Percentiles rank a stretch among this genome's conserved stretches.
Evolutionary conservation across 2,888 invertebrate species (phyloP).

Genomic region (Melinaea menophilus): DNA sequence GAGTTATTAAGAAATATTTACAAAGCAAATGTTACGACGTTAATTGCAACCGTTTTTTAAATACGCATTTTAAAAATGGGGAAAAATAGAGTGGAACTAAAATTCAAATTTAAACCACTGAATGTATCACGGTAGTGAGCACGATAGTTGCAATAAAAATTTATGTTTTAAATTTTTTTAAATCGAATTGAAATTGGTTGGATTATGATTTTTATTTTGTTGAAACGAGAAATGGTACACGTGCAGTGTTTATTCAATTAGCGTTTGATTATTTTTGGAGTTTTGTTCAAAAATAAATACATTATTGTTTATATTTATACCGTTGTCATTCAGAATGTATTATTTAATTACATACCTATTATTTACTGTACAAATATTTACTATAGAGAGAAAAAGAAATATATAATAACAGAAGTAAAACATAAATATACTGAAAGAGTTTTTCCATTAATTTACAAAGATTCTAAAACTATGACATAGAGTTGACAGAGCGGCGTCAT

Average conservation of each 20-base stretch:
- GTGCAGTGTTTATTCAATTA: conserved; percentile 3
- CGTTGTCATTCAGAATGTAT: not conserved
- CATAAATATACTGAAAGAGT: too few relatives aligned
- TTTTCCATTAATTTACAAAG: too few relatives aligned
- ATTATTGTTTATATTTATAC: not conserved
- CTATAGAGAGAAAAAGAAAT: too few relatives aligned
- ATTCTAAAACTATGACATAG: too few relatives aligned
- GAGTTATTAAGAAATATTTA: not conserved
- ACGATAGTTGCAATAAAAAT: conserved; percentile 6
- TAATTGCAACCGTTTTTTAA: not conserved
- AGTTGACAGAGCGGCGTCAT: too few relatives aligned
- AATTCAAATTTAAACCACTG: conserved; percentile 1
- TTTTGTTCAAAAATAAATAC: not conserved
- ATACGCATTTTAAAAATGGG: not conserved
- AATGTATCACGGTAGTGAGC: conserved; percentile 1
- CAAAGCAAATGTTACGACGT: not conserved
- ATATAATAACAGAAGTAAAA: too few relatives aligned
- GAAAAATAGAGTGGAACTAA: conserved; percentile 1
- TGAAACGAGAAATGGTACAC: not conserved
- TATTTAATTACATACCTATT: too few relatives aligned
- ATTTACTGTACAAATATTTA: too few relatives aligned
- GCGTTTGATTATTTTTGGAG: not conserved
- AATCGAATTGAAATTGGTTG: not conserved
- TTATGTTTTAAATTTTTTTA: not conserved
- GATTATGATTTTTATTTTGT: conserved; percentile 4